phyloP scores from a whole-genome alignment of 2,113 vertebrate genomes.

The Odocoileus hemionus region DNA sequence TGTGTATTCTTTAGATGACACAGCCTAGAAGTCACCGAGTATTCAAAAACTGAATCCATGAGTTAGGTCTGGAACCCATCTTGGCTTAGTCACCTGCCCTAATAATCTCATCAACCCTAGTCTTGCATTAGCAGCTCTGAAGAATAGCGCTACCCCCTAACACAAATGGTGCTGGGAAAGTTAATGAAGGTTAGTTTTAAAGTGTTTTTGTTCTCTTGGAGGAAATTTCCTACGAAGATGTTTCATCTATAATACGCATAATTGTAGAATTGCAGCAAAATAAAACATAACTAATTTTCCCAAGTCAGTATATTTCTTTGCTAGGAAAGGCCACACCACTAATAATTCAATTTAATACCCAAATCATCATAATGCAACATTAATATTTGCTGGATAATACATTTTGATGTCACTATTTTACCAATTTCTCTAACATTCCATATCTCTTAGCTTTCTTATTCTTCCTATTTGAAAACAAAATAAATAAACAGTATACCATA shows the following conservation, averaged over 20 bases:
- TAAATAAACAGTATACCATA: neutral
- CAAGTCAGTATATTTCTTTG: neutral
- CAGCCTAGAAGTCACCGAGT: neutral
- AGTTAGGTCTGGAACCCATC: neutral
- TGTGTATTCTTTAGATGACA: neutral
- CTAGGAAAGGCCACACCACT: neutral
- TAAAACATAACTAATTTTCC: neutral
- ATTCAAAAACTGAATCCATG: neutral
- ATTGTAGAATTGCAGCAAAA: neutral
- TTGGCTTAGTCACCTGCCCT: neutral
- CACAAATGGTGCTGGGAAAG: neutral
- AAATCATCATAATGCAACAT: neutral
- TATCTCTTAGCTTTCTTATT: neutral
- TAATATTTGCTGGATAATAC: neutral
- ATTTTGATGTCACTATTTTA: neutral
- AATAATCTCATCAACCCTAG: neutral
- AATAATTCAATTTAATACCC: neutral
- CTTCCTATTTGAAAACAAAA: constrained; percentile 8
- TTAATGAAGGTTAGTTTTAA: constrained; percentile 34
- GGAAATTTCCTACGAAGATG: neutral
- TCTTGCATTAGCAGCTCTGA: neutral
- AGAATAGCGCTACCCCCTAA: neutral
- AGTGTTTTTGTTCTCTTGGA: neutral
- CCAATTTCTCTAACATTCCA: neutral
- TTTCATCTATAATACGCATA: constrained; percentile 17